Evolutionary conservation across 2,113 vertebrate species (phyloP), one percentile per base, ranked within the genome.

Genomic region (Gymnogyps californianus): DNA sequence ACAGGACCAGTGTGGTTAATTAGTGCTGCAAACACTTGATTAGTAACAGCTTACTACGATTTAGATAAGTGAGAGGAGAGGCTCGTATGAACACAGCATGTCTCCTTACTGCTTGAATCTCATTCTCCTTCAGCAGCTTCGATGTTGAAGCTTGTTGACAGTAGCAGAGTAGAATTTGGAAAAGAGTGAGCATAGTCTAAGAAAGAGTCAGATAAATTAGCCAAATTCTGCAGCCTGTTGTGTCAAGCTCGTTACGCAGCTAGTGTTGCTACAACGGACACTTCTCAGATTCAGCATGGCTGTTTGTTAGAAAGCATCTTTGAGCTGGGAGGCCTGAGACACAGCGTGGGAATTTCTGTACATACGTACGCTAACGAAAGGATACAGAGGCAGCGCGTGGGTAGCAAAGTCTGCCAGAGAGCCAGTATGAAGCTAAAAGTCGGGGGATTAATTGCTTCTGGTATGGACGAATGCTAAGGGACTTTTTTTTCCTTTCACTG

Each of bases 31-130:
- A 64, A 31, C 38, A n/a, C 29, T 28, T 52, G 51, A 29, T 46
- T 29, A 71, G 44, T 10, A 46, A 22, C 11, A 18, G 19, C 52
- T 65, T 21, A 15, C 16, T 71, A 3, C 0, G 22, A 19, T 28
- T 66, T 32, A 31, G 24, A 0, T 21, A 6, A 78, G 54, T 2
- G 40, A 67, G 75, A 52, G 25, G 17, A 72, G 34, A 32, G 46
- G 46, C 20, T 31, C 2, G 3, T 10, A 2, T 4, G 51, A 42
- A 6, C 21, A 13, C 62, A n/a, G 49, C 12, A 3, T 5, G 8
- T 2, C 21, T 86, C 54, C 26, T 55, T 31, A 3, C 46, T 83
- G 59, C 38, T 6, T 11, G 28, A 82, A 21, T 58, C 31, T 22
- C 0, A 0, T 34, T 70, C 24, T 59, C 20, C 34, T 55, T 26